These are phyloP conservation scores for Delichon dasypus DNA, from an alignment of 2,797 vertebrate genomes.

Conservation along the genomic window DNA sequence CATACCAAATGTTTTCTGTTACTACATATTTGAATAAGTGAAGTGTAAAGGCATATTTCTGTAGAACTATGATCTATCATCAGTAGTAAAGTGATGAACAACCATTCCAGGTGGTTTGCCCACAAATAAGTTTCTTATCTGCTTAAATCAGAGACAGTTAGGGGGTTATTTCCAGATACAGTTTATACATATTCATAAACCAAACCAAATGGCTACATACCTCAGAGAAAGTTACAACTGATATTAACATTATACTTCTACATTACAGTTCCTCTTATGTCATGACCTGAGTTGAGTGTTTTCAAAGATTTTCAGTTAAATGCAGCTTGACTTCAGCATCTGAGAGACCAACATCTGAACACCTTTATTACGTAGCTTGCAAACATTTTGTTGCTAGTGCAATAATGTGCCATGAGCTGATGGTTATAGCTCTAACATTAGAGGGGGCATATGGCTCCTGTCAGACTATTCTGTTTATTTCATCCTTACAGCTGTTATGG, in stretches of 20 bases:
- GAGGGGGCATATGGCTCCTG: slow-evolving; percentile 30
- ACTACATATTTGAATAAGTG: background rate
- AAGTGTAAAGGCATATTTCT: background rate
- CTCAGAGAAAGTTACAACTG: background rate
- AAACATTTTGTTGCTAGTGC: background rate
- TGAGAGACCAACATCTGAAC: background rate
- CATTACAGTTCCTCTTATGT: background rate
- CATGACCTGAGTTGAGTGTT: background rate
- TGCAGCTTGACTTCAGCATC: background rate
- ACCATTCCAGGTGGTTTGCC: background rate
- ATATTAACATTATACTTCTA: background rate
- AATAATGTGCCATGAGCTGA: background rate
- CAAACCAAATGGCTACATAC: background rate
- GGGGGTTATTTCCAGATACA: background rate
- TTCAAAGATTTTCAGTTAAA: slow-evolving; percentile 20
- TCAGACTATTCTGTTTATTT: slow-evolving; percentile 19
- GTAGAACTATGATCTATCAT: background rate
- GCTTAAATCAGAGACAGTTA: background rate
- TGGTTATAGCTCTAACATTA: background rate
- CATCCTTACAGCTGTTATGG: background rate
- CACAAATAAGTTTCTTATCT: background rate
- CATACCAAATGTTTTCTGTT: background rate
- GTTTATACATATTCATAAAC: background rate
- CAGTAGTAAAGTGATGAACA: background rate
- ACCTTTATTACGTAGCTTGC: background rate